phyloP scores from a whole-genome alignment of 1,140 invertebrate genomes.

The Ptiloglossa arizonensis region DNA sequence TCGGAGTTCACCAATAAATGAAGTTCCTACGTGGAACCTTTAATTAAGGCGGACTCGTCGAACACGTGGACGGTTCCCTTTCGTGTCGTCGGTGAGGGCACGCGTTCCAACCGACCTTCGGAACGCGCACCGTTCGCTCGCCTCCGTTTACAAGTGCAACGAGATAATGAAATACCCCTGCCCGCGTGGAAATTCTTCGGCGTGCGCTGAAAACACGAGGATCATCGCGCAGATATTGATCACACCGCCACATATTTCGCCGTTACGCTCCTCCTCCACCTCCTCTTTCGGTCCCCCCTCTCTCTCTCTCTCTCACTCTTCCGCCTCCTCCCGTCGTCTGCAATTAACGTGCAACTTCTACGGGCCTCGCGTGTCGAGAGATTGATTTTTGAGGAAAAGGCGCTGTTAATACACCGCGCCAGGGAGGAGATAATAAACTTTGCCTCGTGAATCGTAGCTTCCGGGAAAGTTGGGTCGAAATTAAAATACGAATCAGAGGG shows the following conservation, averaged over 20 bases:
- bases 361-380: background rate
- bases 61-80: slow-evolving; percentile 27
- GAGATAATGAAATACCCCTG: slow-evolving; percentile 41
- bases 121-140: background rate
- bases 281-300: no score
- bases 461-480: slow-evolving; percentile 5
- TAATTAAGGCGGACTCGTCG: slow-evolving; percentile 52
- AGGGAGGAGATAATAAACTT: background rate
- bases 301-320: no score
- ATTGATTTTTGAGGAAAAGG: slow-evolving; percentile 29
- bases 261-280: background rate
- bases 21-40: slow-evolving; percentile 53
- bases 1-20: slow-evolving; percentile 42
- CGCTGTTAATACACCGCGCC: background rate
- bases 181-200: slow-evolving; percentile 15
- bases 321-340: background rate
- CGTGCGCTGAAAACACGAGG: slow-evolving; percentile 14
- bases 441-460: background rate
- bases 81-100: slow-evolving; percentile 49
- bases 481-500: background rate
- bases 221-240: slow-evolving; percentile 33
- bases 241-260: slow-evolving; percentile 1
- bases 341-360: background rate
- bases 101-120: slow-evolving; percentile 30
- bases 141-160: slow-evolving; percentile 32